These are phyloP conservation scores for Saccostrea echinata DNA, from an alignment of 1,140 invertebrate species.

Conservation along the genomic window DNA sequence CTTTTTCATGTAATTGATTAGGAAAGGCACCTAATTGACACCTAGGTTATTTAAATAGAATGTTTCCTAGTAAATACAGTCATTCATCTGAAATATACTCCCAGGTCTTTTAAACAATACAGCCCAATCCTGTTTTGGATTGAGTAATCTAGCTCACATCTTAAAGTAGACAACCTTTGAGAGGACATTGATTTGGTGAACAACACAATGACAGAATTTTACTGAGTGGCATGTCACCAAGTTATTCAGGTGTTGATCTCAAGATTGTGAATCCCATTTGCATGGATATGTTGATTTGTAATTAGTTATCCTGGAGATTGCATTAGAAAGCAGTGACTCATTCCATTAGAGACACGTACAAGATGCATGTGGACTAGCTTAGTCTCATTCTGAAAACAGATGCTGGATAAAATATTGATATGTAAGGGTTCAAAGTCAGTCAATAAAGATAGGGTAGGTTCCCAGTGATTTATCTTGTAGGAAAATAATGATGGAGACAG, in stretches of 20 bases:
- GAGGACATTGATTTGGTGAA: neutral
- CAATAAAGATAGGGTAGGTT: neutral
- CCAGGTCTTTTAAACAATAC: neutral
- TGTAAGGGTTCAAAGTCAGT: neutral
- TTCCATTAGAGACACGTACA: neutral
- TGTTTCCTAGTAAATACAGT: neutral
- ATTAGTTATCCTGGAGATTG: neutral
- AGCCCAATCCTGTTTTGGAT: neutral
- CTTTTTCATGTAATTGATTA: neutral
- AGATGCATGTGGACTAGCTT: neutral
- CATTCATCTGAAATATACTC: slow-evolving; percentile 2
- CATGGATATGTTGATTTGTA: slow-evolving; percentile 21
- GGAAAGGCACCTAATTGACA: slow-evolving; percentile 17
- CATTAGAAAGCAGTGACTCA: slow-evolving; percentile 1
- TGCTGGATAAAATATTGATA: neutral
- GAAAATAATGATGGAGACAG: neutral
- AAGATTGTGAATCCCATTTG: slow-evolving; percentile 8
- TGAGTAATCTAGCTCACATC: neutral
- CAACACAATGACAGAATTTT: neutral
- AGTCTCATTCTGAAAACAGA: neutral
- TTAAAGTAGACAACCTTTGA: neutral
- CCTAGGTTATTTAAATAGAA: slow-evolving; percentile 15
- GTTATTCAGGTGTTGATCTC: neutral
- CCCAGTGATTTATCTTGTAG: neutral
- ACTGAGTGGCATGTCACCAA: neutral